Percentiles rank a stretch among this genome's conserved stretches.
phyloP scores from a whole-genome alignment of 2,797 vertebrate genomes.

The Acanthurus tractus region DNA sequence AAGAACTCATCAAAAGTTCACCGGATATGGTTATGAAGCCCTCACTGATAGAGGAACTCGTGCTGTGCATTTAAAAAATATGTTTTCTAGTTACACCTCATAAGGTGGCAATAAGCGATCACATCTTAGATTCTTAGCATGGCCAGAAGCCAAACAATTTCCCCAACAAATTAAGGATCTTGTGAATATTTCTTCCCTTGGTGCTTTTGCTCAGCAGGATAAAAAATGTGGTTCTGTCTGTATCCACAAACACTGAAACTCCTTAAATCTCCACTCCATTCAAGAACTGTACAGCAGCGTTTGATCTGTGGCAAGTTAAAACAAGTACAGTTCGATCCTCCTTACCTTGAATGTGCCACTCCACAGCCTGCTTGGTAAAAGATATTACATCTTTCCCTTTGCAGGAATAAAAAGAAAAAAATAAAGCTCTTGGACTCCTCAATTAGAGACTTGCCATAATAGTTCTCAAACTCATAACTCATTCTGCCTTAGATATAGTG shows the following conservation, averaged over 20 bases:
- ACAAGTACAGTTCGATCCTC: conserved; percentile 26
- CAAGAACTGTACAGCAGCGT: conserved; percentile 26
- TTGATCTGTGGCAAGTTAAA: conserved; percentile 37
- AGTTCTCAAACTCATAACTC: conserved; percentile 59
- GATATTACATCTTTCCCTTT: conserved; percentile 54
- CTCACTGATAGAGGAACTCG: conserved; percentile 33
- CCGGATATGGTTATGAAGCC: conserved; percentile 37
- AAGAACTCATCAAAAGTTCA: conserved; percentile 59
- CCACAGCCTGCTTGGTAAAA: conserved; percentile 29
- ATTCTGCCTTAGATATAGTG: conserved; percentile 61
- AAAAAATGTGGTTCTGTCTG: conserved; percentile 36
- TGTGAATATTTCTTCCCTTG: conserved; percentile 14
- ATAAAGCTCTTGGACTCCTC: conserved; percentile 46
- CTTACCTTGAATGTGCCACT: conserved; percentile 35
- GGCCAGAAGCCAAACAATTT: conserved; percentile 40
- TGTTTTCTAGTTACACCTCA: conserved; percentile 31
- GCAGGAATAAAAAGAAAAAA: conserved; percentile 23
- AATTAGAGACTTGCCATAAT: conserved; percentile 58
- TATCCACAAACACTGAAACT: conserved; percentile 19
- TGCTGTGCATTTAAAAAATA: conserved; percentile 34
- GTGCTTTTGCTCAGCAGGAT: conserved; percentile 37
- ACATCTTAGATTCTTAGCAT: conserved; percentile 34
- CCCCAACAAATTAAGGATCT: conserved; percentile 26
- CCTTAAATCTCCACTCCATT: conserved; percentile 17
- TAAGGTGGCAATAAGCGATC: conserved; percentile 55